phyloP scores from a whole-genome alignment of 1,140 invertebrate genomes.

The Conus betulinus region DNA sequence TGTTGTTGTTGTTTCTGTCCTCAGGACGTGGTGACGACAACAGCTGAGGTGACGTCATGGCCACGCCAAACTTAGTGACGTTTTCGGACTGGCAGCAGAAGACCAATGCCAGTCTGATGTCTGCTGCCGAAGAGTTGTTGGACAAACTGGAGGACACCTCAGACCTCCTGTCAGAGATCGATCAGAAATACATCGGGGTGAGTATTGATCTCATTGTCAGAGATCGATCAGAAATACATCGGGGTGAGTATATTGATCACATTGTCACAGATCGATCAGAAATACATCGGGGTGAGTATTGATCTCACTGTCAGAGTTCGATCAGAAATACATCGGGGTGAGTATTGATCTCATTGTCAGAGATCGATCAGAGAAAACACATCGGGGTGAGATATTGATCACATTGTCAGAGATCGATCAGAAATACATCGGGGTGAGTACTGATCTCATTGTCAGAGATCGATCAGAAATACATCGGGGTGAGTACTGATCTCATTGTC shows the following conservation, averaged over 20 bases:
- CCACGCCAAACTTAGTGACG: conserved; percentile 13
- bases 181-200: conserved; percentile 62
- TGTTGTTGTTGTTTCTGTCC: not conserved
- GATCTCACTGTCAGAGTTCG: too few relatives aligned
- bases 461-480: conserved; percentile 60
- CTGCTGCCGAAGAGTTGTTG: conserved; percentile 63
- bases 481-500: conserved; percentile 44
- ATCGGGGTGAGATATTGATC: too few relatives aligned
- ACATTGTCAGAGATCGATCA: conserved; percentile 61
- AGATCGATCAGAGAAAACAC: not conserved
- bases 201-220: conserved; percentile 10
- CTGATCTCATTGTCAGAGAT: conserved; percentile 56
- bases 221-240: not conserved
- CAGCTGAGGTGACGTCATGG: conserved; percentile 10
- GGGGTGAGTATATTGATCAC: not conserved
- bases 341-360: not conserved
- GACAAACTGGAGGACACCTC: conserved; percentile 62
- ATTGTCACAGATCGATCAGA: too few relatives aligned
- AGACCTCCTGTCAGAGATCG: conserved; percentile 61
- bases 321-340: not conserved
- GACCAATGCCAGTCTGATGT: conserved; percentile 54
- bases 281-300: too few relatives aligned
- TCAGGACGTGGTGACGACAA: not conserved
- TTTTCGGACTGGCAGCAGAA: conserved; percentile 36
- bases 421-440: conserved; percentile 57